Conservation (phyloP, 2,797 vertebrate genomes). For the Coilia nasus region DNA sequence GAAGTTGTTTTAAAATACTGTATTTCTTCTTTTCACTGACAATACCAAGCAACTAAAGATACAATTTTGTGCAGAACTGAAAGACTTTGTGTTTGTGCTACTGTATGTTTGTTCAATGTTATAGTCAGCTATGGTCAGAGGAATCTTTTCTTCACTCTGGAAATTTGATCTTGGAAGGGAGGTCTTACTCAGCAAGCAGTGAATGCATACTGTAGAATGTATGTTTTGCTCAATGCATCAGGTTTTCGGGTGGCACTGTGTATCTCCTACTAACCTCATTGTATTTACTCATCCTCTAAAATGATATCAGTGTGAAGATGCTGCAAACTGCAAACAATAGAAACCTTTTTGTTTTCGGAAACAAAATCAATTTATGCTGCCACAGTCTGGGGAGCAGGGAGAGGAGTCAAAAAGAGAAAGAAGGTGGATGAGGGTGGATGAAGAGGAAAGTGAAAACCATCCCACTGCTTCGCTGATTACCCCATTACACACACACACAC, state of each 20-base stretch:
- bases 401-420: neutral
- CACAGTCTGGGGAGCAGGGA: neutral
- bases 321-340: neutral
- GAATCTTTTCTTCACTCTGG: too few species aligned
- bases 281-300: neutral
- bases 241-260: neutral
- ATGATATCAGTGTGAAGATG: neutral
- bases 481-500: neutral
- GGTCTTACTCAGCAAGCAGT: neutral
- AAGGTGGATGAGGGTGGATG: too few species aligned
- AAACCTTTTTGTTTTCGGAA: neutral
- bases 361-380: neutral
- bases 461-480: too few species aligned
- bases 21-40: too few species aligned
- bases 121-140: too few species aligned
- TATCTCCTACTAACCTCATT: neutral
- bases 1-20: neutral
- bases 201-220: neutral
- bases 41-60: neutral
- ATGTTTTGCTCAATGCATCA: neutral
- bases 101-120: too few species aligned
- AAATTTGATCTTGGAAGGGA: too few species aligned
- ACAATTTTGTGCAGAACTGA: too few species aligned
- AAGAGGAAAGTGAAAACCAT: too few species aligned
- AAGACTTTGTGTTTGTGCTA: too few species aligned